phyloP scores from a whole-genome alignment of 2,797 vertebrate species.

The Gymnocypris eckloni region DNA sequence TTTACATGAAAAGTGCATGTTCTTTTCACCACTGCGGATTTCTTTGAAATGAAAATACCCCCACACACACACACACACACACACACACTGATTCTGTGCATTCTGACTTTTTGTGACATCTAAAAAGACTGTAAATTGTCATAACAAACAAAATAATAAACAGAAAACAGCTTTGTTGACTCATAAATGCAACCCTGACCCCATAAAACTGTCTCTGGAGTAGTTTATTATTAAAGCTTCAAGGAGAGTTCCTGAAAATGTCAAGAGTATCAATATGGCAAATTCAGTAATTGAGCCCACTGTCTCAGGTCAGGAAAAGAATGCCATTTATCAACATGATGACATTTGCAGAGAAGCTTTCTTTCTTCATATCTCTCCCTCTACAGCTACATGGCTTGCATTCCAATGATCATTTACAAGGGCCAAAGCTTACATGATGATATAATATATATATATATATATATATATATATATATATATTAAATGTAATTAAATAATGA shows the following conservation, averaged over 20 bases:
- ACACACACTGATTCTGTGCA: background rate
- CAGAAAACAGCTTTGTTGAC: conserved; percentile 29
- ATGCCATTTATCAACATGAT: conserved; percentile 48
- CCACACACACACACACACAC: too few species aligned
- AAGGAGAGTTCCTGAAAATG: conserved; percentile 33
- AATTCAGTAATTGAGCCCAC: conserved; percentile 41
- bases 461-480: background rate
- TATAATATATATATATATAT: background rate
- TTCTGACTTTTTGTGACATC: background rate
- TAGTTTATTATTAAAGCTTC: conserved; percentile 21
- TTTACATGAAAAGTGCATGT: background rate
- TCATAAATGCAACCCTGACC: conserved; percentile 28
- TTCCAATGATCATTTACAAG: background rate
- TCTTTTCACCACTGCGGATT: background rate
- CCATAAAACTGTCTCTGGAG: conserved; percentile 23
- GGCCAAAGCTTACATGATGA: background rate
- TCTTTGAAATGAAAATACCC: background rate
- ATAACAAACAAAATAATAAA: conserved; percentile 21
- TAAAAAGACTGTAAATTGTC: conserved; percentile 23
- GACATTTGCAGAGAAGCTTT: conserved; percentile 44
- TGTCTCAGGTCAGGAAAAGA: conserved; percentile 21
- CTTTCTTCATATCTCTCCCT: background rate
- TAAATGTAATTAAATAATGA: background rate
- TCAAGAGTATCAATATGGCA: conserved; percentile 40
- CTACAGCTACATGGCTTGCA: background rate